Conservation (phyloP, 2,797 vertebrate genomes). For the Coilia nasus region DNA sequence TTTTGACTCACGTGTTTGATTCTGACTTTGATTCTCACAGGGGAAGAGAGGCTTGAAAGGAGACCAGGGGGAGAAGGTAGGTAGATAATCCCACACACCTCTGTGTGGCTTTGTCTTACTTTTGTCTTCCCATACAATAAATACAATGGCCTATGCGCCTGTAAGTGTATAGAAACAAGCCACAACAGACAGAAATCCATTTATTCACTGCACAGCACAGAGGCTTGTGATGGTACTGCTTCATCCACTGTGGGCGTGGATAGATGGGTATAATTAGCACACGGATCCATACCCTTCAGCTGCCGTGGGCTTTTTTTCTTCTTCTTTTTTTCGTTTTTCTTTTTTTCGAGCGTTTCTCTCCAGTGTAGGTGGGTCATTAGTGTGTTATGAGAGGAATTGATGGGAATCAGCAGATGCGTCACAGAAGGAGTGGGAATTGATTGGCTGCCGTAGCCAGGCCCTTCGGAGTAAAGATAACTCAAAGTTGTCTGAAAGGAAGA, state of each 20-base stretch:
- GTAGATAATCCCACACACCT: constrained; percentile 43
- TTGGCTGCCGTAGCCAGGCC: background rate
- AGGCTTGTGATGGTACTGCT: background rate
- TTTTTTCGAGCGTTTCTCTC: background rate
- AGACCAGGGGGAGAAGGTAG: constrained; percentile 80
- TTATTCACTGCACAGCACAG: background rate
- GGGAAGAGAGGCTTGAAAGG: constrained; percentile 84
- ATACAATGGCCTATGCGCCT: background rate
- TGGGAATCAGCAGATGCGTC: background rate
- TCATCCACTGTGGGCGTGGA: background rate
- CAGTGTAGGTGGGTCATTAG: background rate
- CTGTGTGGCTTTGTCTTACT: background rate
- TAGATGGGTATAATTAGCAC: background rate
- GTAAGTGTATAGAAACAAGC: background rate
- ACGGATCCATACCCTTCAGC: background rate
- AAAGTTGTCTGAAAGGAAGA: background rate
- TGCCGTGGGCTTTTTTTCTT: background rate
- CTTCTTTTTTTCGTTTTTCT: no score
- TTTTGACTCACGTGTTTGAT: constrained; percentile 33
- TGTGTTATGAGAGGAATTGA: background rate
- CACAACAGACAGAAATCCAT: background rate
- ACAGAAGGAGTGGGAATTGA: background rate
- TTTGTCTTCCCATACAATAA: background rate
- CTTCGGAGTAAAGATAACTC: background rate
- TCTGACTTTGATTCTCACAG: constrained; percentile 69